A percentile compares a stretch with the other conserved stretches of the same genome.
phyloP scores from a whole-genome alignment of 2,113 vertebrate genomes.

The Oryzias celebensis region DNA sequence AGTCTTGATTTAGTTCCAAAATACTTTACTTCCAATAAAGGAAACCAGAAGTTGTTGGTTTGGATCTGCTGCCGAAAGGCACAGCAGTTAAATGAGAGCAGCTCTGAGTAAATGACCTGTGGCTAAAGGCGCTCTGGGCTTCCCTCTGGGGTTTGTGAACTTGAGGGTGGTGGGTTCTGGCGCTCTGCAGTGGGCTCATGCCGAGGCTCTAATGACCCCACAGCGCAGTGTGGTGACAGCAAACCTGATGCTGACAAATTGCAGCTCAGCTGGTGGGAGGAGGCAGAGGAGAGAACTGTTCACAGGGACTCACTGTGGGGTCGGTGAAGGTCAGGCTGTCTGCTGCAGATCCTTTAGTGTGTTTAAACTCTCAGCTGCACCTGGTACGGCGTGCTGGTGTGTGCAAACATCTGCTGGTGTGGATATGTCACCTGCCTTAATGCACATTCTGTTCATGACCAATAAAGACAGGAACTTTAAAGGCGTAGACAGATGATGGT shows the following conservation, averaged over 20 bases:
- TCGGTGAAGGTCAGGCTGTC: conserved; percentile 56
- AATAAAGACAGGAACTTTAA: too few relatives aligned
- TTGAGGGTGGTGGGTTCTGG: conserved; percentile 11
- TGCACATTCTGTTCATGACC: too few relatives aligned
- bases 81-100: conserved; percentile 6
- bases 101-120: conserved; percentile 15
- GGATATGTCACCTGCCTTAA: too few relatives aligned
- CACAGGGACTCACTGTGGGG: conserved; percentile 32
- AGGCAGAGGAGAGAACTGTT: conserved; percentile 15
- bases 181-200: conserved; percentile 20
- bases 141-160: conserved; percentile 22
- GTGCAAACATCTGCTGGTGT: background rate
- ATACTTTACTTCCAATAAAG: too few relatives aligned
- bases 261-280: conserved; percentile 45
- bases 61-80: background rate
- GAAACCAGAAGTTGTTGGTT: too few relatives aligned
- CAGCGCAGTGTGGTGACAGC: conserved; percentile 40
- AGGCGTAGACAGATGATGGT: too few relatives aligned
- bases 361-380: conserved; percentile 30
- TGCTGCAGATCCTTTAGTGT: conserved; percentile 15
- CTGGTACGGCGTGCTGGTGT: conserved; percentile 11
- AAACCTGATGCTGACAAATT: conserved; percentile 61
- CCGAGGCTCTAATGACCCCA: conserved; percentile 54
- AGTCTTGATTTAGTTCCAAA: too few relatives aligned
- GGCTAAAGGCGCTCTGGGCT: conserved; percentile 3